Evolutionary conservation across 2,113 vertebrate genomes (phyloP), one percentile per base, ranked within the genome.

Genomic region (Podiceps cristatus): DNA sequence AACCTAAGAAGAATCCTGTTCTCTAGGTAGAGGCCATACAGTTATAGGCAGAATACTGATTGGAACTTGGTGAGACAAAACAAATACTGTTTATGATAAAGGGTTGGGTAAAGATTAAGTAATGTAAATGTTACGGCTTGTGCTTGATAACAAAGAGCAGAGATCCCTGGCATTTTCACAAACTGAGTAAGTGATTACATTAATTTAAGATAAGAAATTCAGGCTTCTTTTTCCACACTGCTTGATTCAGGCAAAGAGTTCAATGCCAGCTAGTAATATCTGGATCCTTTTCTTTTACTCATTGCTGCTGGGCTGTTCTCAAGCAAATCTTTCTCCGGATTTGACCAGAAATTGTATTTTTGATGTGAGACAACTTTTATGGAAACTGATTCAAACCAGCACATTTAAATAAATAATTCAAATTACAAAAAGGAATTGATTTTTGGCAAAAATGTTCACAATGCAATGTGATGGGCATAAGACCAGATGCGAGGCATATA

Each of bases 401-500:
- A 62, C 13, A 78, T 84, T 77, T 66, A 81, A 47, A 84, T 59
- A 15, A 76, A 92, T 37, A 96, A 89, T 77, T 90, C 71, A 63
- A 86, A 35, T 82, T 69, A 74, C n/a, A 69, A 84, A 92, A 29
- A 19, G 7, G 28, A 86, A 80, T 23, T 1, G 2, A 25, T 40
- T 86, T 84, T 91, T 89, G 83, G 72, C 63, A 81, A 89, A 96
- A 89, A 45, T 74, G 71, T 45, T 81, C 63, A 33, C 42, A 82
- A 35, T 33, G 67, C 20, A 56, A 64, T 66, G n/a, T 66, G 71
- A 73, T 49, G 45, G 68, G 75, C 24, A 63, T 24, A 73, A 45
- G 59, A 95, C 45, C 93, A 96, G 93, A 80, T 77, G 55, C 75
- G 77, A 86, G n/a, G 50, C 92, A 76, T 29, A 49, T 49, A 90